Conservation (phyloP, 2,113 vertebrate species). For the Cynopterus brachyotis region DNA sequence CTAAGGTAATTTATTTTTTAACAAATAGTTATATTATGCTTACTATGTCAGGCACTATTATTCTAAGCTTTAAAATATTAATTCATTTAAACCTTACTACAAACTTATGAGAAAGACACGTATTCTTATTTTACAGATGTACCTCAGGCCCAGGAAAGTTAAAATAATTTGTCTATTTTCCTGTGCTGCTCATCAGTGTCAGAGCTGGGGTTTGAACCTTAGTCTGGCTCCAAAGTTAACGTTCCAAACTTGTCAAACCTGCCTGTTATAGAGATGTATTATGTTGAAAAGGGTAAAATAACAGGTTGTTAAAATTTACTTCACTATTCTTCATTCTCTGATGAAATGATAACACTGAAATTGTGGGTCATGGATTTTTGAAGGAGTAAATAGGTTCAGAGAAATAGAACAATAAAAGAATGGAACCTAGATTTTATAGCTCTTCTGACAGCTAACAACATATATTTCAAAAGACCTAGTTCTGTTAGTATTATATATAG, state of each 20-base stretch:
- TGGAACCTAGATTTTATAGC: slow-evolving; percentile 14
- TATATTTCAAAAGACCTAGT: slow-evolving; percentile 21
- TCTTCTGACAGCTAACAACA: neutral
- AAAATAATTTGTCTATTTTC: neutral
- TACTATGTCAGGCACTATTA: neutral
- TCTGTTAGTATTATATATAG: neutral
- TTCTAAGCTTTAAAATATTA: slow-evolving; percentile 27
- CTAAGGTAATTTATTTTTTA: slow-evolving; percentile 1
- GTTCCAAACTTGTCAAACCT: neutral
- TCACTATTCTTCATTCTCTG: neutral
- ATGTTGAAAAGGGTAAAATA: slow-evolving; percentile 34
- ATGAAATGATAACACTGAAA: slow-evolving; percentile 3
- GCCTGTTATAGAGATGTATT: neutral
- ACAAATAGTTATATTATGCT: neutral
- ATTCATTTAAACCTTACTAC: neutral
- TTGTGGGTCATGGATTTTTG: slow-evolving; percentile 1
- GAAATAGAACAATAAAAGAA: slow-evolving; percentile 36
- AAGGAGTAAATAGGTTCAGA: slow-evolving; percentile 14
- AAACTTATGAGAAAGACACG: neutral
- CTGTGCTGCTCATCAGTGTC: neutral
- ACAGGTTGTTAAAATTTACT: neutral
- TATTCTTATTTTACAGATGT: neutral
- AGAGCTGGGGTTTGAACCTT: slow-evolving; percentile 23
- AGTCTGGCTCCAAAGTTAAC: neutral
- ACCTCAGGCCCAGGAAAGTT: neutral